A percentile compares a stretch with the other conserved stretches of the same genome.
phyloP scores from a whole-genome alignment of 2,888 invertebrate species.

The Trachelus iudaicus region DNA sequence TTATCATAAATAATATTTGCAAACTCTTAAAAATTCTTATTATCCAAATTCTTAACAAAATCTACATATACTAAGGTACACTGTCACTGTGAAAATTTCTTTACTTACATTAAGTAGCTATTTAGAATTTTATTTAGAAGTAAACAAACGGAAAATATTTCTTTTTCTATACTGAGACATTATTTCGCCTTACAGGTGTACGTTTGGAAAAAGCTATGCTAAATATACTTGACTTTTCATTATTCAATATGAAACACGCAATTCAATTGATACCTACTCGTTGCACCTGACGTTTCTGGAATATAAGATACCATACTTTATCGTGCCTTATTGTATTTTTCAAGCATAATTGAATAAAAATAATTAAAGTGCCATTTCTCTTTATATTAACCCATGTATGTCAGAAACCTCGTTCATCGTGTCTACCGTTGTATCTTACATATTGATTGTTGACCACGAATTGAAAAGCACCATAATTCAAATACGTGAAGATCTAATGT shows the following conservation, averaged over 20 bases:
- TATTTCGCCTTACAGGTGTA: not conserved
- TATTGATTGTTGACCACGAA: not conserved
- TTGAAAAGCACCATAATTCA: not conserved
- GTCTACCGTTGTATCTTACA: not conserved
- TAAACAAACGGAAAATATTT: not conserved
- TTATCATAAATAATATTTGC: not conserved
- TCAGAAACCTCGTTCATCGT: not conserved
- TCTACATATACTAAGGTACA: not conserved
- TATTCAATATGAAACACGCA: not conserved
- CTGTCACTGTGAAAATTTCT: not conserved
- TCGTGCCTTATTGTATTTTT: not conserved
- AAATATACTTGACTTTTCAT: not conserved
- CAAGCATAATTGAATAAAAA: not conserved
- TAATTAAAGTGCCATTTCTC: not conserved
- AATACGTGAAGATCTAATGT: not conserved
- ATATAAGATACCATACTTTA: not conserved
- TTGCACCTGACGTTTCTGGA: not conserved
- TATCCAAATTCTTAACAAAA: not conserved
- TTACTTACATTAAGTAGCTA: not conserved
- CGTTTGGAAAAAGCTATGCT: too few species aligned
- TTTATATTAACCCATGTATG: not conserved
- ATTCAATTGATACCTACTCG: not conserved
- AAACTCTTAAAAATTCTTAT: not conserved
- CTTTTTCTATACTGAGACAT: not conserved
- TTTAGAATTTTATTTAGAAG: not conserved